Evolutionary conservation across 2,888 invertebrate genomes (phyloP), one percentile per base, ranked within the genome.

Genomic region (Drosophila barbarae): DNA sequence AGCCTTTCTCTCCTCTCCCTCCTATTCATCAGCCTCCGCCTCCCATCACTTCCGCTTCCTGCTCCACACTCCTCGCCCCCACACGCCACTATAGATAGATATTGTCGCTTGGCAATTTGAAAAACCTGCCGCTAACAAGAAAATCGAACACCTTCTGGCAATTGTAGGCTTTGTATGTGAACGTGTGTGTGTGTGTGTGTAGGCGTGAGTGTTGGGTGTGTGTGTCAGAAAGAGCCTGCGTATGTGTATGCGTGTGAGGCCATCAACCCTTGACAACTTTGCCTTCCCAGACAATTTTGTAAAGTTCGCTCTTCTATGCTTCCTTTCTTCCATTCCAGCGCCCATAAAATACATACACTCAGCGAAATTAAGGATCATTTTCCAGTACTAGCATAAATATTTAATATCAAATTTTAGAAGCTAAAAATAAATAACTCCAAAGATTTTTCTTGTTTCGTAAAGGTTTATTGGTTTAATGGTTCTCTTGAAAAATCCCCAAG

Each of bases 281-380:
- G 63, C 66, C 70, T 49, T 60, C 55, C 68, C 81, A 68, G 75
- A 73, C 81, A 77, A 80, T 77, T 77, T 72, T 68, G 68, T 67
- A 72, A 77, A 77, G 61, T 80, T 80, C 67, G 50, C 56, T 41
- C 50, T 58, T 44, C 52, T 56, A 32, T 32, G 18, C 60, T 34
- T 58, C 71, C 58, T 32, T 49, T 36, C 42, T 35, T 52, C 23
- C 51, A 41, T 35, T 26, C 42, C 39, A 56, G 69, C 61, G 67
- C 72, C 61, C 57, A 61, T 54, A 50, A 66, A 80, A 68, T 81
- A 61, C 65, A 15, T 55, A 72, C 72, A 56, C 38, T 55, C 5
- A 4, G 2, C 50, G 21, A 36, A 51, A 30, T 21, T n/a, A 9
- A 12, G 2, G 1, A 0, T 1, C 5, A 9, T 32, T 2, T 9